Evolutionary conservation across 2,888 invertebrate genomes (phyloP).

Genomic region (Marasmarcha lunaedactyla): DNA sequence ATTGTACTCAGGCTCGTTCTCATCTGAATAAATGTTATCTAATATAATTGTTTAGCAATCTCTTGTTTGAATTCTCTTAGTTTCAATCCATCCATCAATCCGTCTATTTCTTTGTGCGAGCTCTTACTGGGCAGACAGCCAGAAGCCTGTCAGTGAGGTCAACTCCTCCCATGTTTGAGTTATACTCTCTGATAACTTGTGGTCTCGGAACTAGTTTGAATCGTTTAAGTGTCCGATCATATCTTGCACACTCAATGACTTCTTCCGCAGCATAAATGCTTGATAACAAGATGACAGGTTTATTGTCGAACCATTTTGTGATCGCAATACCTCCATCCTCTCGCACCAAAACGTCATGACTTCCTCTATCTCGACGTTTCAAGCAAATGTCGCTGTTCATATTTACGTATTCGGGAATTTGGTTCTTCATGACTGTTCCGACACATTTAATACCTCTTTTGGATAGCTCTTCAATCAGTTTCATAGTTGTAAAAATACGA

Average conservation of each 20-base stretch:
- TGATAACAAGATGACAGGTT: slow-evolving; percentile 10
- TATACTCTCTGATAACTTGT: slow-evolving; percentile 11
- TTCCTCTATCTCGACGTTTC: slow-evolving; percentile 7
- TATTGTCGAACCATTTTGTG: slow-evolving; percentile 14
- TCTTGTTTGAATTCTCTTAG: slow-evolving; percentile 1
- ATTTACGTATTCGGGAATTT: slow-evolving; percentile 2
- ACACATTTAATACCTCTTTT: too few species aligned
- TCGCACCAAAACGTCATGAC: slow-evolving; percentile 9
- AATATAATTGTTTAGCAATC: neutral
- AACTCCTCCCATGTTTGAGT: slow-evolving; percentile 15
- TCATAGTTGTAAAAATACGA: too few species aligned
- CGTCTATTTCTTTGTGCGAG: slow-evolving; percentile 12
- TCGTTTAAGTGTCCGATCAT: slow-evolving; percentile 6
- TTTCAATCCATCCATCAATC: slow-evolving; percentile 5
- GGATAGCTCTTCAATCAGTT: too few species aligned
- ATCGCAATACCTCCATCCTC: slow-evolving; percentile 8
- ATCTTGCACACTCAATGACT: slow-evolving; percentile 11
- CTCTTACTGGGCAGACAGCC: slow-evolving; percentile 8
- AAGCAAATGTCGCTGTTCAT: slow-evolving; percentile 6
- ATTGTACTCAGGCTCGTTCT: too few species aligned
- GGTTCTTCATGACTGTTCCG: too few species aligned
- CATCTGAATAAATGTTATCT: too few species aligned
- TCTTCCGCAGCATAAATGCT: slow-evolving; percentile 8
- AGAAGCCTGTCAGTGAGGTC: slow-evolving; percentile 12
- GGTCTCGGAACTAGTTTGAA: slow-evolving; percentile 9